phyloP scores from a whole-genome alignment of 2,888 invertebrate genomes.

The Cantharis rustica region DNA sequence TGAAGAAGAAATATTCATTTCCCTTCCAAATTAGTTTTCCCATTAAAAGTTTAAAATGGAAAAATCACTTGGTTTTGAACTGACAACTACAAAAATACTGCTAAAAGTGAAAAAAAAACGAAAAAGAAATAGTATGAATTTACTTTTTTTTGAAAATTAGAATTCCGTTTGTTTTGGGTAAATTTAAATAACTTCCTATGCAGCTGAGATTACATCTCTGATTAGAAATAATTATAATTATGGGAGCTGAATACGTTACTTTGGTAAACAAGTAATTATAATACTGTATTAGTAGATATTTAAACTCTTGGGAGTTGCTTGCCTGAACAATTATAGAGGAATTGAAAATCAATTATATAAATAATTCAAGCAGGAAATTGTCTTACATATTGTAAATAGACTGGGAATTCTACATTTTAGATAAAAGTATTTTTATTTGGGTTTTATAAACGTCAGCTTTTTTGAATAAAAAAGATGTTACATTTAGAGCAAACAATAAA shows the following conservation, averaged over 20 bases:
- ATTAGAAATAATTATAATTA: neutral
- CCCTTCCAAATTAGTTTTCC: too few relatives aligned
- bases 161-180: neutral
- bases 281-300: neutral
- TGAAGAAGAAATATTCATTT: too few relatives aligned
- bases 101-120: too few relatives aligned
- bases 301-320: neutral
- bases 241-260: neutral
- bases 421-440: neutral
- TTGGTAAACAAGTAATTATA: neutral
- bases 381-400: neutral
- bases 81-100: too few relatives aligned
- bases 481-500: conserved; percentile 13
- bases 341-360: neutral
- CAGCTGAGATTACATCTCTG: neutral
- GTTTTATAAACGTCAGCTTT: neutral
- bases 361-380: neutral
- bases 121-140: too few relatives aligned
- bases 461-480: neutral
- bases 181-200: neutral
- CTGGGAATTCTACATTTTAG: neutral
- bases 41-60: too few relatives aligned
- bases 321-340: neutral
- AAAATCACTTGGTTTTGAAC: too few relatives aligned
- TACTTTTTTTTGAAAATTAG: too few relatives aligned